A percentile compares a stretch with the other conserved stretches of the same genome.
phyloP scores from a whole-genome alignment of 2,797 vertebrate genomes.

The Syngnathus acus region DNA sequence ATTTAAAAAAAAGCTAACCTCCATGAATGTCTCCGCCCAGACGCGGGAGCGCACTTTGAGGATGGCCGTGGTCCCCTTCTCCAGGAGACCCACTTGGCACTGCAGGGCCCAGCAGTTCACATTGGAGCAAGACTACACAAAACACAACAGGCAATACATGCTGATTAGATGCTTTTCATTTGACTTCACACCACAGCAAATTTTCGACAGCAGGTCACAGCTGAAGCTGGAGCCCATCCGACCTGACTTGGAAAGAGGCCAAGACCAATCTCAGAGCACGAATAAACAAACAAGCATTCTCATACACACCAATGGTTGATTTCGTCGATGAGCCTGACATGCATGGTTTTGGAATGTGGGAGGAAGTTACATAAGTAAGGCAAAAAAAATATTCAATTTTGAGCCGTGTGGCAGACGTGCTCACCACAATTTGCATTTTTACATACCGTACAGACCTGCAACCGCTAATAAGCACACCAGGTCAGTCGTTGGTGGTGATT shows the following conservation, averaged over 20 bases:
- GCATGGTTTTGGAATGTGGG: too few relatives aligned
- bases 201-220: too few relatives aligned
- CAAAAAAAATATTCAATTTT: too few relatives aligned
- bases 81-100: slow-evolving; percentile 77
- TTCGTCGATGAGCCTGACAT: too few relatives aligned
- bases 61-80: slow-evolving; percentile 75
- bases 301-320: too few relatives aligned
- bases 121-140: slow-evolving; percentile 75
- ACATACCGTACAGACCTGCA: background rate
- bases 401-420: too few relatives aligned
- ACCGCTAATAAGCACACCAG: background rate
- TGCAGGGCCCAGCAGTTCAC: slow-evolving; percentile 78
- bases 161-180: background rate
- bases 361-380: too few relatives aligned
- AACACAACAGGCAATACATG: slow-evolving; percentile 9
- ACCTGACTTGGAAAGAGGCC: too few relatives aligned
- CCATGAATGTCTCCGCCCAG: slow-evolving; percentile 79
- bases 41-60: slow-evolving; percentile 78
- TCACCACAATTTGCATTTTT: background rate
- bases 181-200: background rate
- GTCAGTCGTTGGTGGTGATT: background rate
- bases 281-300: too few relatives aligned
- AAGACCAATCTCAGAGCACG: too few relatives aligned
- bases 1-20: slow-evolving; percentile 58
- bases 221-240: too few relatives aligned